Percentiles rank a stretch among this genome's conserved stretches.
Evolutionary conservation across 2,113 vertebrate species (phyloP).

Genomic region (Echinops telfairi): DNA sequence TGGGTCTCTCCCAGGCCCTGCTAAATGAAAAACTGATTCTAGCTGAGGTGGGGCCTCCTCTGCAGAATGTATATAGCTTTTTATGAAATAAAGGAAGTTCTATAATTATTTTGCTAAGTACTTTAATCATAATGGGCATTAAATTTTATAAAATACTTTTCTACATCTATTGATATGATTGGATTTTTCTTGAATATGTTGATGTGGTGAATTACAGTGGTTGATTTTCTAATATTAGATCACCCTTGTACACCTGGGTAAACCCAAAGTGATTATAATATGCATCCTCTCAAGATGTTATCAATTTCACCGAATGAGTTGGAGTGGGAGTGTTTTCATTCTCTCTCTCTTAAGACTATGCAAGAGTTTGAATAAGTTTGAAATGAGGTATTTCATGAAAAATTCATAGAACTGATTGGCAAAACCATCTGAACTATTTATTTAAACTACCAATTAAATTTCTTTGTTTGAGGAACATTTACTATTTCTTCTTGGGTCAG

Average conservation of each 20-base stretch:
- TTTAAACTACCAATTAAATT: constrained; percentile 10
- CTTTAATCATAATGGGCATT: not conserved
- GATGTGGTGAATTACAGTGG: not conserved
- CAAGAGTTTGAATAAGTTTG: constrained; percentile 16
- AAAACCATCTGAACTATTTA: not conserved
- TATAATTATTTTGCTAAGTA: not conserved
- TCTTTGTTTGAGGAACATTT: not conserved
- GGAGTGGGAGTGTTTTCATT: not conserved
- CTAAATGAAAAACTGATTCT: too few species aligned
- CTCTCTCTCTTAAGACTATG: not conserved
- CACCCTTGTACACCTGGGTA: not conserved
- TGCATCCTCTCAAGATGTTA: not conserved
- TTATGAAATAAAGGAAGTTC: not conserved
- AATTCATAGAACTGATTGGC: constrained; percentile 16
- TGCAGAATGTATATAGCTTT: not conserved
- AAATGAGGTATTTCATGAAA: constrained; percentile 10
- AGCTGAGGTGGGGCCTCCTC: too few species aligned
- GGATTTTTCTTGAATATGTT: not conserved
- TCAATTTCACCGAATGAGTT: constrained; percentile 25
- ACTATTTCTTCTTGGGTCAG: not conserved
- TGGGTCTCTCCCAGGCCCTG: too few species aligned
- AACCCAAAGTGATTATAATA: not conserved
- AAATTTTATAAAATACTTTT: not conserved
- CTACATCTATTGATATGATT: not conserved
- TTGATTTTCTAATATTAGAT: constrained; percentile 4